Percentiles rank a stretch among this genome's conserved stretches.
Conservation (phyloP, 2,888 invertebrate species). For the Cataglyphis livida region DNA sequence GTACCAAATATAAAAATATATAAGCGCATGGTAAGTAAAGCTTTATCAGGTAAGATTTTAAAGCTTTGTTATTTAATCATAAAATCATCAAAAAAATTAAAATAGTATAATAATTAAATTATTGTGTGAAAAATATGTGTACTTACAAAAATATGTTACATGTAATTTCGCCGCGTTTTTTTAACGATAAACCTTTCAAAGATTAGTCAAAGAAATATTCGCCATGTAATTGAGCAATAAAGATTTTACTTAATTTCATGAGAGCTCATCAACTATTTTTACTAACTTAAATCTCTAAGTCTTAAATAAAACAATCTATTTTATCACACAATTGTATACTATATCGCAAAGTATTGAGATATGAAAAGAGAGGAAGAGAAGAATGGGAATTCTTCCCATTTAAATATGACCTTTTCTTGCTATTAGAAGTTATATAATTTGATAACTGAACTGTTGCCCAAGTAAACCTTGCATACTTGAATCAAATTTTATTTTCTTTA, state of each 20-base stretch:
- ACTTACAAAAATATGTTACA: conserved; percentile 14
- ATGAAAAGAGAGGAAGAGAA: not conserved
- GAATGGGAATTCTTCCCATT: not conserved
- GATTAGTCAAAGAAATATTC: not conserved
- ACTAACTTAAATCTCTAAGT: not conserved
- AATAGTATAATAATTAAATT: not conserved
- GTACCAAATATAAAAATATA: not conserved
- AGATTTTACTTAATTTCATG: not conserved
- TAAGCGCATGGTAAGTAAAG: conserved; percentile 59
- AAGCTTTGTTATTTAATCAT: not conserved
- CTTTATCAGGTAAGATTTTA: conserved; percentile 31
- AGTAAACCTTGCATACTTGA: conserved; percentile 1
- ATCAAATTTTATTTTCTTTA: not conserved
- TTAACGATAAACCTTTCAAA: not conserved
- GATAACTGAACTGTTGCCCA: not conserved
- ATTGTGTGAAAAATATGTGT: conserved; percentile 14
- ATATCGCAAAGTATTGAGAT: not conserved
- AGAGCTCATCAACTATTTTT: not conserved
- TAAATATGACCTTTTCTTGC: not conserved
- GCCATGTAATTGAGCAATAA: conserved; percentile 24
- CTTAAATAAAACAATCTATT: not conserved
- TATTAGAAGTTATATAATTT: not conserved
- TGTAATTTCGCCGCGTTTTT: not conserved
- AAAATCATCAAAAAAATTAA: not conserved
- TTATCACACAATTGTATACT: not conserved